phyloP scores from a whole-genome alignment of 2,113 vertebrate species.

The Phycodurus eques region DNA sequence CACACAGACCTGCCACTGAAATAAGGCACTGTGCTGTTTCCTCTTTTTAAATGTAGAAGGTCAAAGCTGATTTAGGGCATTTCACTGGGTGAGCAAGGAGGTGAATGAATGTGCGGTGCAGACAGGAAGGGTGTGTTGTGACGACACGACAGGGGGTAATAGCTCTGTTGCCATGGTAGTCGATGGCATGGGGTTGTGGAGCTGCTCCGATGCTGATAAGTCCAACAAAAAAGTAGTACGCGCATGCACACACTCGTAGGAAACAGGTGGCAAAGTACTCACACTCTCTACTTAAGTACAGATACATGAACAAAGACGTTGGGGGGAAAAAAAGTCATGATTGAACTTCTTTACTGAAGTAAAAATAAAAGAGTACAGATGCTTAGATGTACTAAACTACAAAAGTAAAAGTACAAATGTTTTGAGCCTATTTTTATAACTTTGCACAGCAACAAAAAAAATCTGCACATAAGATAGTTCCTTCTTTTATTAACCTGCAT shows the following conservation, averaged over 20 bases:
- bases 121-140: conserved; percentile 25
- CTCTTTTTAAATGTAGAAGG: conserved; percentile 61
- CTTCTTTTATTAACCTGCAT: no score
- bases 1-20: conserved; percentile 13
- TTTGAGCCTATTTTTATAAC: no score
- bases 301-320: no score
- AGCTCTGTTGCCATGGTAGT: conserved; percentile 28
- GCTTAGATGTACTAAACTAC: no score
- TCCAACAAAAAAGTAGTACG: conserved; percentile 19
- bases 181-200: background rate
- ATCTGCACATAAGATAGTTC: no score
- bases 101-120: conserved; percentile 17
- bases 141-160: conserved; percentile 19
- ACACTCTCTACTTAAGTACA: no score
- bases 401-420: no score
- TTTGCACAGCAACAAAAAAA: no score
- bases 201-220: conserved; percentile 34
- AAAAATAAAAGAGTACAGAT: no score
- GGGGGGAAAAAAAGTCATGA: no score
- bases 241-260: background rate
- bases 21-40: conserved; percentile 46
- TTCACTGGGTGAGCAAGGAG: conserved; percentile 36
- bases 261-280: no score
- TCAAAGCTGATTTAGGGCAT: conserved; percentile 64
- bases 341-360: no score